Base-by-base conservation (phyloP, 2,113 vertebrate genomes). In the Otolemur garnettii region DNA sequence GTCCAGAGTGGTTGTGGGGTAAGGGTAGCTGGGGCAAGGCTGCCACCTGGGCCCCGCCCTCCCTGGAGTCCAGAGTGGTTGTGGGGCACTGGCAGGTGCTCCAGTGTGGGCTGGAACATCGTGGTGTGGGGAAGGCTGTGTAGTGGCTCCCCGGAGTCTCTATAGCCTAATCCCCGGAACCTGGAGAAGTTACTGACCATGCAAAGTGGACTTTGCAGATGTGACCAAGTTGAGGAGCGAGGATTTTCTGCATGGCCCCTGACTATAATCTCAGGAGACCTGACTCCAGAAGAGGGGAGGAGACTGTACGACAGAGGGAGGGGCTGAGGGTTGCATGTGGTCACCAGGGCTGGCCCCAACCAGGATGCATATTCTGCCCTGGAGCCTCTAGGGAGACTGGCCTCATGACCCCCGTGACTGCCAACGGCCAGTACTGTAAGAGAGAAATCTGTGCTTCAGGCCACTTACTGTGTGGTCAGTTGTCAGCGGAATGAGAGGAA, bases 311-410 rank as follows among this genome's bases (percentile, higher is more conserved):
- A 9, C 1, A 5, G 30, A 28, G 33, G 45, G 18, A 22, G 33
- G 33, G 35, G 4, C 35, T 24, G 24, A 24, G n/a, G 64, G 4
- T 5, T 12, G 5, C 12, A 33, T n/a, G 19, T 0, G 15, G 64
- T 18, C 15, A 17, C 42, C 28, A 11, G 55, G 14, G 33, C 42
- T n/a, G 28, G 15, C 17, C 24, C 15, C 15, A 17, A 55, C 55
- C 12, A 13, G 55, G 55, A 55, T 15, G 55, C 55, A 55, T 3
- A 15, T 55, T 55, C 55, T 55, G 42, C 22, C 72, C 1, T 8
- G 15, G 33, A 80, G 60, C 26, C 26, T 74, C 24, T 24, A 5
- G 66, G 9, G 2, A 22, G 42, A 53, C 75, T 5, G 7, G 5
- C 50, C 8, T 28, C 4, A 21, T 8, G 1, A 0, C 24, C 2